Evolutionary conservation across 2,797 vertebrate genomes (phyloP).

Genomic region (Coccyzus lansbergi): DNA sequence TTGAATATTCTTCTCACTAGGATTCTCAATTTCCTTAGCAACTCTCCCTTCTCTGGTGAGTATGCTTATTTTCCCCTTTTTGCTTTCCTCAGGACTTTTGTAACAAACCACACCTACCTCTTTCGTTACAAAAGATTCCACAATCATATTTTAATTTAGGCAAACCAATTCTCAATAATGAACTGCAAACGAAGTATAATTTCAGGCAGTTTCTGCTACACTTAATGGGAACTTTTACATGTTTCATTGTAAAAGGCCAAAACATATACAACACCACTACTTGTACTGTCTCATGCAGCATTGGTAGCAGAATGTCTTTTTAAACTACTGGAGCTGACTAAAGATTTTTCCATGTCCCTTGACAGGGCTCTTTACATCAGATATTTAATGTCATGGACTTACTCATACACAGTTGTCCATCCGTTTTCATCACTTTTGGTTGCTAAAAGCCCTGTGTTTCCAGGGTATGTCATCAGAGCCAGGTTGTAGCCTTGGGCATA

Average conservation of each 20-base stretch:
- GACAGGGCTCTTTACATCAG: neutral
- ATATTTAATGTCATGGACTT: slow-evolving; percentile 68
- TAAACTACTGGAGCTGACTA: neutral
- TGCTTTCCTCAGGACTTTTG: neutral
- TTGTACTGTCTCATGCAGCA: neutral
- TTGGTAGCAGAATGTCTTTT: neutral
- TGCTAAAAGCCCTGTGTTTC: slow-evolving; percentile 91
- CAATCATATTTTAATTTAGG: neutral
- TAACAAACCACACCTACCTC: neutral
- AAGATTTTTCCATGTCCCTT: neutral
- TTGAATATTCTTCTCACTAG: neutral
- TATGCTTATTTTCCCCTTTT: neutral
- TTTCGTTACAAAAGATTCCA: neutral
- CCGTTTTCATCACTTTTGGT: slow-evolving; percentile 96
- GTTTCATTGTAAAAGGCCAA: neutral
- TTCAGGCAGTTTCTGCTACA: neutral
- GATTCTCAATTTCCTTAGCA: neutral
- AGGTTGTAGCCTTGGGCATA: slow-evolving; percentile 95
- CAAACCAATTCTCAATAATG: neutral
- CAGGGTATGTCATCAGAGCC: slow-evolving; percentile 93
- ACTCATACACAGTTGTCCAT: slow-evolving; percentile 98
- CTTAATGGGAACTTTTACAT: neutral
- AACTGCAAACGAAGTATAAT: slow-evolving; percentile 2
- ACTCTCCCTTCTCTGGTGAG: neutral
- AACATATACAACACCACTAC: neutral